phyloP scores from a whole-genome alignment of 2,797 vertebrate genomes.

The Protonibea diacanthus region DNA sequence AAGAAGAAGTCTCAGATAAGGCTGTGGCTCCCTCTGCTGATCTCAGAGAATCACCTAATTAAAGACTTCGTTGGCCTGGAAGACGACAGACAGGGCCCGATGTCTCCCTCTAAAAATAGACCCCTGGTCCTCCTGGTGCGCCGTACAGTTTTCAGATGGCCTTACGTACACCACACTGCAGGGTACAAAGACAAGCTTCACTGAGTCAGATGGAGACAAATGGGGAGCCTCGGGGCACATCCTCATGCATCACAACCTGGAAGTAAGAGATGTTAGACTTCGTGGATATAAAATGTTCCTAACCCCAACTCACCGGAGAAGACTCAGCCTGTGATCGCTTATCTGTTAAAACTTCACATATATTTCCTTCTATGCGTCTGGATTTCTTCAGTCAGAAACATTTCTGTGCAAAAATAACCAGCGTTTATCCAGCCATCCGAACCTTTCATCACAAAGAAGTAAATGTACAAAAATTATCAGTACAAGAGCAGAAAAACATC shows the following conservation, averaged over 20 bases:
- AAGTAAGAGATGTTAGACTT: slow-evolving; percentile 56
- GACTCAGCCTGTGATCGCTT: slow-evolving; percentile 49
- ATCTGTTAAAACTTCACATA: slow-evolving; percentile 15
- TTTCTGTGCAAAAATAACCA: slow-evolving; percentile 29
- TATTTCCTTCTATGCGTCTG: slow-evolving; percentile 25
- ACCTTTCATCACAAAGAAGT: neutral
- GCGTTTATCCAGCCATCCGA: slow-evolving; percentile 2
- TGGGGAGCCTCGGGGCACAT: slow-evolving; percentile 59
- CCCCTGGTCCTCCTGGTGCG: slow-evolving; percentile 31
- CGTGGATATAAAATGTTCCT: slow-evolving; percentile 42
- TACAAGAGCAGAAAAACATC: neutral
- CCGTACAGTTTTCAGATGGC: slow-evolving; percentile 37
- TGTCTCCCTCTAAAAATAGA: slow-evolving; percentile 55
- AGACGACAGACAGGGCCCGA: slow-evolving; percentile 39
- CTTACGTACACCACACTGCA: slow-evolving; percentile 38
- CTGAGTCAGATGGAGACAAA: slow-evolving; percentile 65
- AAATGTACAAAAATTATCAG: neutral
- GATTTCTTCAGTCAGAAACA: slow-evolving; percentile 23
- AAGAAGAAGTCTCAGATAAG: slow-evolving; percentile 70
- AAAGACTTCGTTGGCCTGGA: slow-evolving; percentile 47
- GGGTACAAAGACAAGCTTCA: slow-evolving; percentile 63
- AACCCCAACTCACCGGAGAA: slow-evolving; percentile 46
- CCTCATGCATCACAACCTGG: slow-evolving; percentile 64
- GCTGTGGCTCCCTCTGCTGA: slow-evolving; percentile 80
- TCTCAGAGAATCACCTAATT: slow-evolving; percentile 69